Conservation (phyloP, 2,888 invertebrate species). For the Andrena chrysosceles region DNA sequence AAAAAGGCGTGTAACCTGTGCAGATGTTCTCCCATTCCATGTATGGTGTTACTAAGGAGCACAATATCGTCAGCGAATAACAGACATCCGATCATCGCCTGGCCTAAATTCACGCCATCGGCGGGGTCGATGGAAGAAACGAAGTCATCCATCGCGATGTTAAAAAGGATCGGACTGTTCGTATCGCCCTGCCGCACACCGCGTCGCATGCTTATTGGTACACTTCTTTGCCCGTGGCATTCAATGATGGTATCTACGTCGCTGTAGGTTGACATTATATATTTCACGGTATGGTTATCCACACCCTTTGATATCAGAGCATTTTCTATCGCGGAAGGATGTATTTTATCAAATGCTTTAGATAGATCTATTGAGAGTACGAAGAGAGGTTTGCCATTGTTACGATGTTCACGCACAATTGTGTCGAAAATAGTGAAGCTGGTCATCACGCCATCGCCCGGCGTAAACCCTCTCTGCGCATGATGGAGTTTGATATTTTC, state of each 20-base stretch:
- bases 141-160: conserved; percentile 10
- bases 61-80: conserved; percentile 10
- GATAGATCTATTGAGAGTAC: conserved; percentile 1
- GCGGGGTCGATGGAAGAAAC: not conserved
- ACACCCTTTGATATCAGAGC: not conserved
- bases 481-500: conserved; percentile 8
- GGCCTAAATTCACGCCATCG: not conserved
- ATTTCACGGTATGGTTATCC: not conserved
- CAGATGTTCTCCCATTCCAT: conserved; percentile 8
- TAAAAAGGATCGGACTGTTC: conserved; percentile 13
- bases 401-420: not conserved
- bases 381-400: not conserved
- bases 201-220: not conserved
- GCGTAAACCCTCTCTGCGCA: conserved; percentile 7
- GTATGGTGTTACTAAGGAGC: not conserved
- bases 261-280: conserved; percentile 11
- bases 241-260: conserved; percentile 4
- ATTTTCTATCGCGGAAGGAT: not conserved
- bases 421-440: conserved; percentile 9
- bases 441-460: conserved; percentile 11
- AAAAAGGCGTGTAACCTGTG: not conserved
- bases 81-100: not conserved
- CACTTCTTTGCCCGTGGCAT: conserved; percentile 8
- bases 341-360: conserved; percentile 4
- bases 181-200: conserved; percentile 17